Evolutionary conservation across 2,113 vertebrate species (phyloP), one percentile per base, ranked within the genome.

Genomic region (Protobothrops flavoviridis): DNA sequence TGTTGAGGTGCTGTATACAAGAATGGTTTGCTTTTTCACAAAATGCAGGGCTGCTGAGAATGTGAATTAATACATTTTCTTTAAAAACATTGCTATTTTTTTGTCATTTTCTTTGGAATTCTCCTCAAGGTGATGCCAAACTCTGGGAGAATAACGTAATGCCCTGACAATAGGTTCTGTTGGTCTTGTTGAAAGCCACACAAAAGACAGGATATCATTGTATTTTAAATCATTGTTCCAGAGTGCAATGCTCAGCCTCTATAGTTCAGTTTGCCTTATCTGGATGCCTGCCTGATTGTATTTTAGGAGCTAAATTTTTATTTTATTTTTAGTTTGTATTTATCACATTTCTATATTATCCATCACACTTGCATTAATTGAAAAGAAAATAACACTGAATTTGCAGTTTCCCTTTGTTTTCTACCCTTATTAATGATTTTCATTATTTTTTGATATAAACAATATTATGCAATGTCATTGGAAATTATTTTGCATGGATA

Each of bases 381-480:
- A 95, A 96, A 96, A 94, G 4, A 5, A 39, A 94, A 91, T 17
- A 93, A 90, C 81, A 93, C 90, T 81, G 43, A 95, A 90, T 87
- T 11, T 89, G n/a, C 10, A 50, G 86, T 21, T 50, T 53, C 33
- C 24, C 15, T 81, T 93, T 89, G 88, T 61, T 95, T 95, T 88
- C 90, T 86, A 48, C 90, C 13, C 21, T 0, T 85, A 43, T 43
- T 43, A 43, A 43, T 43, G 43, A 33, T 59, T 64, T 12, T 45
- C 95, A 95, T 94, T 64, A 94, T 56, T 90, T 69, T 89, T 93
- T 43, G 39, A 69, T 95, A 93, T 91, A 24, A 90, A 90, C 95
- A 93, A 3, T 29, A 33, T 20, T 94, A 93, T 93, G 90, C 91
- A 89, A 86, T 92, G 23, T 69, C 93, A 29, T 0, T n/a, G 88